phyloP scores from a whole-genome alignment of 2,113 vertebrate genomes.

The Poeciliopsis turrubarensis region DNA sequence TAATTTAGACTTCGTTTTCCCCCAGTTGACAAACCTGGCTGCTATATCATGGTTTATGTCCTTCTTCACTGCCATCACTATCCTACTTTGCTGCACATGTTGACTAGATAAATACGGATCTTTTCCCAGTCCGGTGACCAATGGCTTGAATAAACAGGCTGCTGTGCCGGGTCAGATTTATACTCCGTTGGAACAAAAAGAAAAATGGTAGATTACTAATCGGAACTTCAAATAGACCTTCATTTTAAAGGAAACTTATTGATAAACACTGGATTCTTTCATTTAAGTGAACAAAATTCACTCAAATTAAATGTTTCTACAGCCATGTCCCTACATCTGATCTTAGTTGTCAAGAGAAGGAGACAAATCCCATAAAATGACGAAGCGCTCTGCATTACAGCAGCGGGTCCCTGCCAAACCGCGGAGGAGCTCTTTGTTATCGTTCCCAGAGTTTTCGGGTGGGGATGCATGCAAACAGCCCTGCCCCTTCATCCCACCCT shows the following conservation, averaged over 20 bases:
- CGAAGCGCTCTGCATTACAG: not conserved
- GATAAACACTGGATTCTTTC: not conserved
- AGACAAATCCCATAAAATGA: not conserved
- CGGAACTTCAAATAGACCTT: not conserved
- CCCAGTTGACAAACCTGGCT: not conserved
- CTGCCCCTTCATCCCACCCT: slow-evolving; percentile 36
- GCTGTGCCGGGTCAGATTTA: not conserved
- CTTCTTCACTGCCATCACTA: not conserved
- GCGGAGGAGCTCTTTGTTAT: not conserved
- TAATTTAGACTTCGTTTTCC: too few species aligned
- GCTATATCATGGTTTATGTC: not conserved
- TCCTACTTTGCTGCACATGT: too few species aligned
- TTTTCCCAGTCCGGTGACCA: not conserved
- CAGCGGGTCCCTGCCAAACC: not conserved
- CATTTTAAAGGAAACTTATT: not conserved
- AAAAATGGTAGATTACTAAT: not conserved
- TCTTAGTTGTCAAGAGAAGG: not conserved
- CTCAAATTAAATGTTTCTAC: not conserved
- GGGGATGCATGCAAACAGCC: slow-evolving; percentile 20
- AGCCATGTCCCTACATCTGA: not conserved
- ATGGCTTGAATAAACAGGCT: not conserved
- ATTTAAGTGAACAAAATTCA: not conserved
- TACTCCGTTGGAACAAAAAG: not conserved
- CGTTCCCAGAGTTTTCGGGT: not conserved
- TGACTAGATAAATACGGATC: too few species aligned